Evolutionary conservation across 2,113 vertebrate genomes (phyloP).

Genomic region (Hassar affinis): DNA sequence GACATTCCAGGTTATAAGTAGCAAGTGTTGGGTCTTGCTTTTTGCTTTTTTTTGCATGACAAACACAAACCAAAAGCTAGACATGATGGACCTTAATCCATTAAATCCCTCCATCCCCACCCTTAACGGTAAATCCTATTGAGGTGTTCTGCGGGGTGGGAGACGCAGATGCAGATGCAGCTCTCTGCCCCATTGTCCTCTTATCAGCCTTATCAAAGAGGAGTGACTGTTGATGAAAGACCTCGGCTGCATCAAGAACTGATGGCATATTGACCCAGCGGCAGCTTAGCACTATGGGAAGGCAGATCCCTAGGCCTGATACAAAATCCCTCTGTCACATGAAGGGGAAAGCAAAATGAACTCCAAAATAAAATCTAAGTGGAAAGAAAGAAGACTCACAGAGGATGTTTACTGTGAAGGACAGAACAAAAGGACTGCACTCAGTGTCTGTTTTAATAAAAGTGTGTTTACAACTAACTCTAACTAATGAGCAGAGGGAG

Average conservation of each 20-base stretch:
- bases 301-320: constrained; percentile 65
- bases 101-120: constrained; percentile 67
- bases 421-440: constrained; percentile 59
- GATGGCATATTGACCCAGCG: constrained; percentile 67
- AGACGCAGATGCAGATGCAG: constrained; percentile 63
- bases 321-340: constrained; percentile 66
- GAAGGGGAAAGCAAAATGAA: constrained; percentile 57
- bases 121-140: constrained; percentile 77
- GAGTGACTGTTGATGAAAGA: constrained; percentile 74
- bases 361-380: constrained; percentile 17
- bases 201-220: constrained; percentile 70
- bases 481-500: constrained; percentile 16
- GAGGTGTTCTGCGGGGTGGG: constrained; percentile 67
- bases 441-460: constrained; percentile 44
- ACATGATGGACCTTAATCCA: constrained; percentile 77
- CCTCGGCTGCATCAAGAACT: constrained; percentile 68
- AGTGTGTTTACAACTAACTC: constrained; percentile 28
- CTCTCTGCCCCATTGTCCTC: constrained; percentile 68
- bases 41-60: constrained; percentile 68
- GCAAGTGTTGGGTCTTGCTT: constrained; percentile 25
- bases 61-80: constrained; percentile 75
- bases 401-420: constrained; percentile 62
- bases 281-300: constrained; percentile 65
- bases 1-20: constrained; percentile 33
- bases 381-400: constrained; percentile 42